Evolutionary conservation across 2,888 invertebrate genomes (phyloP).

Genomic region (Toxonevra muliebris): DNA sequence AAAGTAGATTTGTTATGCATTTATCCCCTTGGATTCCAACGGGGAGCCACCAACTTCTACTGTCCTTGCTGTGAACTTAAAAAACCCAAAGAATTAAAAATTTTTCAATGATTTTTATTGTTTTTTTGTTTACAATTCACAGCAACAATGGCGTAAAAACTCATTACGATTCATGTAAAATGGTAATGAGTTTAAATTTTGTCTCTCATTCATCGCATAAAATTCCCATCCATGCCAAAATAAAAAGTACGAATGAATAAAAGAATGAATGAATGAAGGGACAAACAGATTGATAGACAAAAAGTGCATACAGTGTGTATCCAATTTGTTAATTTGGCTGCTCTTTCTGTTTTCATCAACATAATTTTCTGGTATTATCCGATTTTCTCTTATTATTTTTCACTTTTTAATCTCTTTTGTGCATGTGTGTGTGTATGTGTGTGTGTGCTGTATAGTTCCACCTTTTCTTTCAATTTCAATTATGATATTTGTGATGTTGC

Average conservation of each 20-base stretch:
- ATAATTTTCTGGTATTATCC: constrained; percentile 40
- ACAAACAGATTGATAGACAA: no score
- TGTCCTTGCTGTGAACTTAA: no score
- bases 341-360: constrained; percentile 31
- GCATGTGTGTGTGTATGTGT: constrained; percentile 30
- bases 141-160: constrained; percentile 4
- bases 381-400: constrained; percentile 34
- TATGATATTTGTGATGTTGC: constrained; percentile 23
- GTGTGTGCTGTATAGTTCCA: constrained; percentile 33
- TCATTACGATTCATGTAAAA: constrained; percentile 20
- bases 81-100: no score
- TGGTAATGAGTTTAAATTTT: constrained; percentile 34
- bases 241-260: no score
- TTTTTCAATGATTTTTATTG: no score
- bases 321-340: constrained; percentile 52
- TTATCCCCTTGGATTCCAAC: no score
- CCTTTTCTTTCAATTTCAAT: constrained; percentile 23
- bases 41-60: no score
- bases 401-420: constrained; percentile 26
- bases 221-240: no score
- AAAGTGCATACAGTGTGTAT: constrained; percentile 19
- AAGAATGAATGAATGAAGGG: no score
- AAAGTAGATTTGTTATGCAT: no score
- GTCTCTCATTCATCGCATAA: no score
- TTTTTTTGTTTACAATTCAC: no score